These are phyloP conservation scores for Danionella dracula DNA, from an alignment of 2,797 vertebrate genomes.

Conservation along the genomic window DNA sequence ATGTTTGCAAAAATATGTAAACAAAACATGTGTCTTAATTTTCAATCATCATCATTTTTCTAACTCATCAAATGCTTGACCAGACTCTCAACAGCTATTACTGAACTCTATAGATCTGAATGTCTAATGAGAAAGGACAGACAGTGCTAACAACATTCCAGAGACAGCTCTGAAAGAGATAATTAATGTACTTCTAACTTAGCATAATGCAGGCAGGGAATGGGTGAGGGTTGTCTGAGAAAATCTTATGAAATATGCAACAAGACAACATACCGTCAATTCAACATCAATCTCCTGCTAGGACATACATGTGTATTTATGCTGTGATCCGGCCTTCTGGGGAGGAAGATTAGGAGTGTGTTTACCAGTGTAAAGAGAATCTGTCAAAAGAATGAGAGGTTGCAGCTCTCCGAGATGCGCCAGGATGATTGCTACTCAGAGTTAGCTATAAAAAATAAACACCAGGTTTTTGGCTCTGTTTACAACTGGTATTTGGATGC, in stretches of 20 bases:
- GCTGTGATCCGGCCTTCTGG: constrained; percentile 27
- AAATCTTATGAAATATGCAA: constrained; percentile 20
- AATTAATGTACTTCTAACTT: constrained; percentile 51
- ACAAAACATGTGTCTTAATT: neutral
- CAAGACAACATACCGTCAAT: constrained; percentile 41
- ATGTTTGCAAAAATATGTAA: too few species aligned
- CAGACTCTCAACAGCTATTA: neutral
- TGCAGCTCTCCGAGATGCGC: constrained; percentile 36
- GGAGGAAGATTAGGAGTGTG: neutral
- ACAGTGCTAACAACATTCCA: constrained; percentile 28
- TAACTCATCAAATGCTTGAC: constrained; percentile 5
- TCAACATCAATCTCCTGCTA: constrained; percentile 44
- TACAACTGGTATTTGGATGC: too few species aligned
- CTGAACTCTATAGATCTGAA: constrained; percentile 27
- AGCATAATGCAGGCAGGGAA: constrained; percentile 38
- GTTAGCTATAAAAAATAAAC: neutral
- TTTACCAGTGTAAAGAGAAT: neutral
- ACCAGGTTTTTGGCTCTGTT: neutral
- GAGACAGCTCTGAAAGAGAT: constrained; percentile 27
- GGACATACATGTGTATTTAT: constrained; percentile 34
- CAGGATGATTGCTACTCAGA: constrained; percentile 33
- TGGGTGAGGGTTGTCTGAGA: neutral
- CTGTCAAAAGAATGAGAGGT: constrained; percentile 13
- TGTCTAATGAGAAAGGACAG: constrained; percentile 14
- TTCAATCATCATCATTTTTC: constrained; percentile 13